Evolutionary conservation across 2,888 invertebrate species (phyloP), one percentile per base, ranked within the genome.

Genomic region (Julus scanicus): DNA sequence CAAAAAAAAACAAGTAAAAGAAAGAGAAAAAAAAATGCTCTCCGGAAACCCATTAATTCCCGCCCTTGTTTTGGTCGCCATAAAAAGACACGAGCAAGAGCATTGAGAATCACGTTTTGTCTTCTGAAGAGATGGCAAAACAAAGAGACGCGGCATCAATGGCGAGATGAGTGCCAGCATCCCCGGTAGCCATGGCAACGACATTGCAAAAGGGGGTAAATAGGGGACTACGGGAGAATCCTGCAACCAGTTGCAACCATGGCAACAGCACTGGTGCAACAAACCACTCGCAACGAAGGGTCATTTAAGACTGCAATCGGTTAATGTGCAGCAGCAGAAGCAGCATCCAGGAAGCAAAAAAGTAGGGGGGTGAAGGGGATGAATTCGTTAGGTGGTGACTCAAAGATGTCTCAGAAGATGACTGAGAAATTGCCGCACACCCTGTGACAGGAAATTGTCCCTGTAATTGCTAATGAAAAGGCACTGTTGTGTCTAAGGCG

Each of bases 171-270:
- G 71, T 71, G 71, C 71, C 71, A 29, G 71, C 71, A 71, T 71
- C 71, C 71, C 71, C 29, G 5, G 29, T 71, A 71, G 20, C 71
- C 71, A 20, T 71, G 29, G 71, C 29, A 29, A 71, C 71, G 71
- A 9, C 71, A 29, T 71, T 71, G 44, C 44, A 44, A 6, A 29
- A 71, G 71, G 71, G 71, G 29, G 11, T 1, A 17, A 17, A 44
- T n/a, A n/a, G 49, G 53, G 13, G 53, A 3, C 13, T 9, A 53
- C 4, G 53, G 71, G 71, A 20, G 71, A 11, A 71, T 71, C 29
- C 71, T 71, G 71, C 71, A 71, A 71, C 71, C 71, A 71, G 71
- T 71, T 71, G 71, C 71, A 71, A 71, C 71, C 71, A 71, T 71
- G 71, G 71, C 71, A 71, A 71, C 71, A 71, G 71, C 29, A 9